phyloP scores from a whole-genome alignment of 2,797 vertebrate genomes.

The Hypotaenidia philippensis region DNA sequence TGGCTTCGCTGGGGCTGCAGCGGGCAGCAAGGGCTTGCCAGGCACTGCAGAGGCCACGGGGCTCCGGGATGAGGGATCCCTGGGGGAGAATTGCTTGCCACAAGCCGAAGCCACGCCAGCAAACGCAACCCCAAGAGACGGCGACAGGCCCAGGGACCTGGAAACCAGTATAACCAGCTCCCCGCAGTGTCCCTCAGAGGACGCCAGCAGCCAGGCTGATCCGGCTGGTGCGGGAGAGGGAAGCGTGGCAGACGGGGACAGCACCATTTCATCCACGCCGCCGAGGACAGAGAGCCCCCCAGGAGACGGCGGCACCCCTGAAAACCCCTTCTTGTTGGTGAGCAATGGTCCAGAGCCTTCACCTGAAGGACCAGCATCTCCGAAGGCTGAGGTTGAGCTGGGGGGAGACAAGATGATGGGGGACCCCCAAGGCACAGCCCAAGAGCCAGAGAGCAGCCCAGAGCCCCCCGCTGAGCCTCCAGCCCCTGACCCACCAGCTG shows the following conservation, averaged over 20 bases:
- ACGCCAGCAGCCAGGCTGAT: neutral
- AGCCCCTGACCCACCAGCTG: neutral
- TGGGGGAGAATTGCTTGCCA: neutral
- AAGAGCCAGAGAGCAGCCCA: neutral
- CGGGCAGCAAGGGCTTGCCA: rapidly evolving
- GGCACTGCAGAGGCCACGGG: rapidly evolving
- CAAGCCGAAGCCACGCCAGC: rapidly evolving
- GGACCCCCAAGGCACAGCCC: neutral
- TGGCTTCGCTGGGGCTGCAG: rapidly evolving
- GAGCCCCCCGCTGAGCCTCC: neutral
- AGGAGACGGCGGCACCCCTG: rapidly evolving
- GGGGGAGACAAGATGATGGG: rapidly evolving
- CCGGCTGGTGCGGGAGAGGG: neutral
- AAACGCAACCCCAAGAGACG: neutral
- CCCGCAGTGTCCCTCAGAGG: neutral
- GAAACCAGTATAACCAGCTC: neutral
- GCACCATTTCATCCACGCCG: rapidly evolving
- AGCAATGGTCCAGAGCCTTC: neutral
- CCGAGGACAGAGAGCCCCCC: neutral
- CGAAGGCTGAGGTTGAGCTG: neutral
- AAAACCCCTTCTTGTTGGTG: neutral
- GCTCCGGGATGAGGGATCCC: neutral
- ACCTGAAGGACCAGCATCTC: neutral
- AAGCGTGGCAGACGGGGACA: rapidly evolving
- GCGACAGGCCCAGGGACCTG: neutral